A percentile compares a stretch with the other conserved stretches of the same genome.
phyloP scores from a whole-genome alignment of 2,113 vertebrate species.

The Synodontis membranacea region DNA sequence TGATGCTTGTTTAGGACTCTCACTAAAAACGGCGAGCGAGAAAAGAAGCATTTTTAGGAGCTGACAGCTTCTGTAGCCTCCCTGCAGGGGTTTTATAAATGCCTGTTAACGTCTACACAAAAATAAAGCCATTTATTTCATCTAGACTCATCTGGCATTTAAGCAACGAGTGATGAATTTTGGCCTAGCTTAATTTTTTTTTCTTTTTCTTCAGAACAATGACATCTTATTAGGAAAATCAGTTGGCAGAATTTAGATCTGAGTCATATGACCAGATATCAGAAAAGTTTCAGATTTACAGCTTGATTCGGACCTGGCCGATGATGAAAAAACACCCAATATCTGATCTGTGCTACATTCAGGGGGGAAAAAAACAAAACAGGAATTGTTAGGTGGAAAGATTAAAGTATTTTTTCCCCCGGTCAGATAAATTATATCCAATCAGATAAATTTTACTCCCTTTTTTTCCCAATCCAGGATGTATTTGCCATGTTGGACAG shows the following conservation, averaged over 20 bases:
- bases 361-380: not conserved
- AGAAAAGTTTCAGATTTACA: not conserved
- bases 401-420: not conserved
- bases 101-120: not conserved
- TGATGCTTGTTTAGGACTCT: not conserved
- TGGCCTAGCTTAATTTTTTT: not conserved
- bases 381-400: not conserved
- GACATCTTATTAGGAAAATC: not conserved
- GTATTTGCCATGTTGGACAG: not conserved
- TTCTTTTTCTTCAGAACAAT: too few relatives aligned
- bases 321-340: not conserved
- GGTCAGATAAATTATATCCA: not conserved
- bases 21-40: not conserved
- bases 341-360: not conserved
- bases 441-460: not conserved
- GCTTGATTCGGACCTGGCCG: not conserved
- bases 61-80: not conserved
- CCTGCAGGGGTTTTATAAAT: not conserved
- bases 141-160: not conserved
- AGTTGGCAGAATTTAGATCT: too few relatives aligned
- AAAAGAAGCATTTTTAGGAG: not conserved
- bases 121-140: not conserved
- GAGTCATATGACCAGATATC: not conserved
- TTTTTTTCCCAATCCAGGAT: not conserved
- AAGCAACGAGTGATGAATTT: not conserved